Conservation (phyloP, 2,113 vertebrate genomes). For the Pampusana beccarii region DNA sequence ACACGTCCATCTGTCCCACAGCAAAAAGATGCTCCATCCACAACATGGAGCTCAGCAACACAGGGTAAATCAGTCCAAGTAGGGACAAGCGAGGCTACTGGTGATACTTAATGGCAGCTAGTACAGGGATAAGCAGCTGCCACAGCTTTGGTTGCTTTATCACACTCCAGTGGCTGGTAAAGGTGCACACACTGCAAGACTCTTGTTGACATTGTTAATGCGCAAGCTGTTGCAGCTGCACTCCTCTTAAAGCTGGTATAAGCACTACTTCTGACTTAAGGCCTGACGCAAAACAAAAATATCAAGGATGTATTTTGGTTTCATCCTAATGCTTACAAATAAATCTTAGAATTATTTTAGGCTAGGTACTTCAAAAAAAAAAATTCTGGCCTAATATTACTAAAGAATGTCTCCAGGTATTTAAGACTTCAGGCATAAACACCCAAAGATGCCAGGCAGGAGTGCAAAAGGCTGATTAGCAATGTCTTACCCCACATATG, state of each 20-base stretch:
- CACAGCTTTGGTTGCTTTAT: neutral
- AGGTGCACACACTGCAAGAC: neutral
- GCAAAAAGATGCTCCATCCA: neutral
- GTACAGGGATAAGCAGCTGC: neutral
- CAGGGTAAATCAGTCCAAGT: neutral
- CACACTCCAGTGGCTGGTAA: neutral
- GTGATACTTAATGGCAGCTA: neutral
- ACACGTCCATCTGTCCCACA: neutral
- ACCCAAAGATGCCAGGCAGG: neutral
- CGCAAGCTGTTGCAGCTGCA: neutral
- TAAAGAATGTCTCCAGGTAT: neutral
- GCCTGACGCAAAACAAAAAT: neutral
- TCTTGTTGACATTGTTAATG: neutral
- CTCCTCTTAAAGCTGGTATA: neutral
- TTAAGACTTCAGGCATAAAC: neutral
- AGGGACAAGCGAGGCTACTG: neutral
- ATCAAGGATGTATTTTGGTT: neutral
- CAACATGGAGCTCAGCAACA: neutral
- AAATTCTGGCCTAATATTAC: neutral
- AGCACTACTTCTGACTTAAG: neutral
- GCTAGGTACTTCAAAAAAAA: neutral
- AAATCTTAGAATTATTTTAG: neutral
- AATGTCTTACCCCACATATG: neutral
- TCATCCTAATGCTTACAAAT: neutral
- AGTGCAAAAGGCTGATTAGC: neutral